Percentiles rank a stretch among this genome's conserved stretches.
phyloP scores from a whole-genome alignment of 1,140 invertebrate species.

The Apis mellifera region Amel_HAv3.1 CM009936.2:16024001-16024500 shows the following conservation, averaged over 20 bases:
- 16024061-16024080: not conserved
- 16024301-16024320: not conserved
- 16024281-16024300: not conserved
- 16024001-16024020: not conserved
- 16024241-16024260: not conserved
- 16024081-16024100: not conserved
- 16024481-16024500: not conserved
- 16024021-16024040: not conserved
- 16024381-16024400: no score
- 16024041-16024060: not conserved
- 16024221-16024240: not conserved
- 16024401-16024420: not conserved
- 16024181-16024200: not conserved
- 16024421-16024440: not conserved
- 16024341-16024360: not conserved
- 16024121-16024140: no score
- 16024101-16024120: not conserved
- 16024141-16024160: not conserved
- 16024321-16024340: not conserved
- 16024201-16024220: not conserved
- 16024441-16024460: not conserved
- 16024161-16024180: not conserved
- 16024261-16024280: not conserved
- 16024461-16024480: not conserved
- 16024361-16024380: not conserved